These are phyloP conservation scores for Macrosoma leucophasiata DNA, from an alignment of 2,888 invertebrate species.

Conservation along the genomic window DNA sequence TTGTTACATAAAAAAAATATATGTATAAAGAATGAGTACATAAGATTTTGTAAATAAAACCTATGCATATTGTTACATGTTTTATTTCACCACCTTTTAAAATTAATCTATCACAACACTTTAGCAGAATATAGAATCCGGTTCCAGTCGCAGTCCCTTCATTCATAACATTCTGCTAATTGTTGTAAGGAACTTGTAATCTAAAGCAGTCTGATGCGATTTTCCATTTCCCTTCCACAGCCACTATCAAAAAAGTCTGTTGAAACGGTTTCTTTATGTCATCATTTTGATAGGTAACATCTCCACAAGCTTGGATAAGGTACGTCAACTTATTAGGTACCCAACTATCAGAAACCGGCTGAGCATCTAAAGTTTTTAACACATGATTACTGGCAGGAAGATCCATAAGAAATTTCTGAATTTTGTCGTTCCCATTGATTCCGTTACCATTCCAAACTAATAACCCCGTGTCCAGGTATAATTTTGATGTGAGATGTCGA, in stretches of 20 bases:
- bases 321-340: constrained; percentile 87
- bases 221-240: constrained; percentile 94
- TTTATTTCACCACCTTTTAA: no score
- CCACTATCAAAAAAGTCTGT: constrained; percentile 91
- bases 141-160: no score
- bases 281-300: constrained; percentile 81
- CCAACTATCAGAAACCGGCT: constrained; percentile 86
- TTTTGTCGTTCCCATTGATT: constrained; percentile 84
- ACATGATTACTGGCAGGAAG: constrained; percentile 88
- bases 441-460: constrained; percentile 96
- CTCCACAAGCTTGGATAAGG: constrained; percentile 88
- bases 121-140: no score
- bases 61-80: no score
- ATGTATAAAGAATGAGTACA: no score
- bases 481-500: constrained; percentile 85
- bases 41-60: no score
- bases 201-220: constrained; percentile 93
- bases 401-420: constrained; percentile 90
- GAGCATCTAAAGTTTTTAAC: constrained; percentile 88
- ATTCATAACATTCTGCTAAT: constrained; percentile 22
- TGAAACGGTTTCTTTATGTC: constrained; percentile 81
- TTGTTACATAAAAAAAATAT: no score
- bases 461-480: constrained; percentile 90
- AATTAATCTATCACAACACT: no score
- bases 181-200: constrained; percentile 78